Base-by-base conservation (phyloP, 1,140 invertebrate genomes). In the Rhagoletis pomonella region DNA sequence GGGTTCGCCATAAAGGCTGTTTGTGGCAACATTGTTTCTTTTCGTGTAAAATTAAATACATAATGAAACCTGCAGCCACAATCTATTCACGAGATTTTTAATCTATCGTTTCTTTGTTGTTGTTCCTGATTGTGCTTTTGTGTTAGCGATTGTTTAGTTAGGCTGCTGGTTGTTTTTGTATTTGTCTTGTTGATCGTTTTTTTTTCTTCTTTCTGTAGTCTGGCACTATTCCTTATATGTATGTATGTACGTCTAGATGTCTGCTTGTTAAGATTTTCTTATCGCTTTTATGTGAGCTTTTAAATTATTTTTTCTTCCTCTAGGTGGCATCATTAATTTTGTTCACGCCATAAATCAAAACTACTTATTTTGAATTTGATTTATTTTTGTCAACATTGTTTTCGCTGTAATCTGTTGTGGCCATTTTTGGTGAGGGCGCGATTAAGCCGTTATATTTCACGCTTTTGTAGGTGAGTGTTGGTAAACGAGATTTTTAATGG, bases 311-410 rank as follows among this genome's bases (percentile, higher is more conserved):
- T 81, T 29, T 55, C 17, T 4, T 55, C 73, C 9, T 81, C 73
- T 81, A 81, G 73, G 73, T 81, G 73, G 73, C 73, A 81, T 81
- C 73, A 81, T 81, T 81, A 81, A 81, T 81, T 81, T 81, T 81
- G 47, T 81, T 81, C 73, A 55, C 73, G 50, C 47, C 50, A 81
- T 81, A 81, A 81, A 81, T 81, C 73, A 81, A 58, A 81, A 55
- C 73, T 81, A 81, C 73, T 81, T 81, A 81, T 47, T 81, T 81
- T 55, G 55, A 81, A 81, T 81, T 81, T 81, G 73, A 81, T 81
- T 81, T 81, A 81, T 55, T 81, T 81, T 81, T 81, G 14, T 55
- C 42, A 55, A 55, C 73, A 55, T 55, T 81, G 73, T 81, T 81
- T 42, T 58, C 73, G 73, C 73, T 81, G 44, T 55, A 81, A 77